Conservation (phyloP, 2,888 invertebrate genomes). For the Aphodius sticticus region DNA sequence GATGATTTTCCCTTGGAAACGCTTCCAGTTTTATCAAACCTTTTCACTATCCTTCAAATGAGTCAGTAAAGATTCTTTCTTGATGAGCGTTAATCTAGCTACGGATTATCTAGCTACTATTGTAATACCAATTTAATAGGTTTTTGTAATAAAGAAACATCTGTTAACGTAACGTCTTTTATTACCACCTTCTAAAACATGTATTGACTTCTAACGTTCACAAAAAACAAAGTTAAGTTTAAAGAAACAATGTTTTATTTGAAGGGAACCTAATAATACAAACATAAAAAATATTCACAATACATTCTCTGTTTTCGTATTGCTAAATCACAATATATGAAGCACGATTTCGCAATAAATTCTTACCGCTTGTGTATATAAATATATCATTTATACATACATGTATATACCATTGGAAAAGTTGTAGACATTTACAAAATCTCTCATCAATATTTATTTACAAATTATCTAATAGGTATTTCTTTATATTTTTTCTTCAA, state of each 20-base stretch:
- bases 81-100: slow-evolving; percentile 82
- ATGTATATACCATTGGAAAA: slow-evolving; percentile 35
- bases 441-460: slow-evolving; percentile 12
- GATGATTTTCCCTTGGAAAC: too few relatives aligned
- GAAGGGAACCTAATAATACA: slow-evolving; percentile 33
- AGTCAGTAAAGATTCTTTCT: too few relatives aligned
- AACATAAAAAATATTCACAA: slow-evolving; percentile 42
- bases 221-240: too few relatives aligned
- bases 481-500: slow-evolving; percentile 26
- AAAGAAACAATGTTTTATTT: slow-evolving; percentile 4
- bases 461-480: background rate
- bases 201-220: too few relatives aligned
- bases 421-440: slow-evolving; percentile 36
- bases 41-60: too few relatives aligned
- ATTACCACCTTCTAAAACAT: too few relatives aligned
- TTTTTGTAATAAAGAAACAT: too few relatives aligned
- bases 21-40: too few relatives aligned
- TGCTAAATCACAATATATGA: slow-evolving; percentile 46
- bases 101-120: slow-evolving; percentile 66
- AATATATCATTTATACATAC: slow-evolving; percentile 28
- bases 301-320: slow-evolving; percentile 40
- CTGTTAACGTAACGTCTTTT: too few relatives aligned
- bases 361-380: slow-evolving; percentile 27
- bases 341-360: slow-evolving; percentile 27
- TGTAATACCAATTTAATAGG: too few relatives aligned